phyloP scores from a whole-genome alignment of 2,797 vertebrate genomes.

The Balearica regulorum region DNA sequence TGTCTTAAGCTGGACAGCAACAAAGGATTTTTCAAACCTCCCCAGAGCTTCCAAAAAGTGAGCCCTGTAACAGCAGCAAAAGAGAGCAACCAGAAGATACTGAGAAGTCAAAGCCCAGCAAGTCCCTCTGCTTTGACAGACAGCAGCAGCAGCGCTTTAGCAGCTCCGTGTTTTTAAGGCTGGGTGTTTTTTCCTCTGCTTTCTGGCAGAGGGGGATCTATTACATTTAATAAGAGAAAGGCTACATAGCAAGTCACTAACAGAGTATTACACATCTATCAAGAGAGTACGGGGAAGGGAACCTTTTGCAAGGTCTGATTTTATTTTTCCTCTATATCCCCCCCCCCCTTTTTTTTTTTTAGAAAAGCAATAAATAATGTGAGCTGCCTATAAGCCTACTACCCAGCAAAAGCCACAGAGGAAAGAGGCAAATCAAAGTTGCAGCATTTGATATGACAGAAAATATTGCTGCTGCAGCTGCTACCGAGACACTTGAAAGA shows the following conservation, averaged over 20 bases:
- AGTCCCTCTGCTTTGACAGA: slow-evolving; percentile 64
- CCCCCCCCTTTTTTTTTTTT: not conserved
- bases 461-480: slow-evolving; percentile 61
- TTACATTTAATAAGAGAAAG: slow-evolving; percentile 51
- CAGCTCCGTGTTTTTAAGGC: slow-evolving; percentile 8
- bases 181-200: slow-evolving; percentile 56
- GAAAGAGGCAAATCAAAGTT: slow-evolving; percentile 73
- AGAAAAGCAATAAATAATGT: not conserved
- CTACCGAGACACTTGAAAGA: slow-evolving; percentile 53
- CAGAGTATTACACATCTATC: slow-evolving; percentile 37
- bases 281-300: not conserved
- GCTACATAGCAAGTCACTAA: slow-evolving; percentile 45
- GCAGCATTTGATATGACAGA: slow-evolving; percentile 68
- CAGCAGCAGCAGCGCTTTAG: slow-evolving; percentile 68
- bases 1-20: not conserved
- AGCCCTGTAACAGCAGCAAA: not conserved
- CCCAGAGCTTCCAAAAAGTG: slow-evolving; percentile 14
- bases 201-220: slow-evolving; percentile 60
- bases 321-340: slow-evolving; percentile 5
- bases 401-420: slow-evolving; percentile 20
- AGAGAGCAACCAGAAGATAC: not conserved
- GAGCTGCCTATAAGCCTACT: slow-evolving; percentile 27
- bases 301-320: slow-evolving; percentile 8
- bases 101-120: not conserved
- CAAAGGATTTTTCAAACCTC: not conserved